A percentile compares a stretch with the other conserved stretches of the same genome.
phyloP scores from a whole-genome alignment of 2,113 vertebrate genomes.

The Myotis yumanensis region DNA sequence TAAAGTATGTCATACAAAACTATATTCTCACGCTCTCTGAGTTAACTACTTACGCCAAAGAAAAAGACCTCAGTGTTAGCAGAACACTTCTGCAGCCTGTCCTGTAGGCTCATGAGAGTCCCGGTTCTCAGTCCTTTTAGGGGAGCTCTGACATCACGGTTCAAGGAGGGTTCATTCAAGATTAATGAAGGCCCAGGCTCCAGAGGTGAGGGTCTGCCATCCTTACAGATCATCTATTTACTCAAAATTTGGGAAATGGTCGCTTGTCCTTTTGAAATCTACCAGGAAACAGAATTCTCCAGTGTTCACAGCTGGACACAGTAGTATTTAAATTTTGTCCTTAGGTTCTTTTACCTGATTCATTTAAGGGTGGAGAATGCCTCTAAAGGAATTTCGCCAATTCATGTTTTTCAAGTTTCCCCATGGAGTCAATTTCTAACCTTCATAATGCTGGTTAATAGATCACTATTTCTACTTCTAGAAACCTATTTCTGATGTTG shows the following conservation, averaged over 20 bases:
- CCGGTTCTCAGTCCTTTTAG: background rate
- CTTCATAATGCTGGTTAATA: background rate
- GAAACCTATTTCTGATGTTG: background rate
- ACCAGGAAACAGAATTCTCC: background rate
- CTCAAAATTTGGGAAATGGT: background rate
- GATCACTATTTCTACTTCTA: background rate
- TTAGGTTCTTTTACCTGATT: background rate
- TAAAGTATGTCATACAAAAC: background rate
- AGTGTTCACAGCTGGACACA: background rate
- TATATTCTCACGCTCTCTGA: background rate
- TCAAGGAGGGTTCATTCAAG: background rate
- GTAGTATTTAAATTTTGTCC: background rate
- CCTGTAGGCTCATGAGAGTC: background rate
- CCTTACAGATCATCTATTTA: background rate
- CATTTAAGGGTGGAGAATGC: background rate
- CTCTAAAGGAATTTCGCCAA: background rate
- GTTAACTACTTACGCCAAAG: background rate
- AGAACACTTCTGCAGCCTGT: background rate
- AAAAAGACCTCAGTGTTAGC: background rate
- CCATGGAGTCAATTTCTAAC: background rate
- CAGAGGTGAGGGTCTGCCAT: background rate
- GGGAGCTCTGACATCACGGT: background rate
- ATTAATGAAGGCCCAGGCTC: background rate
- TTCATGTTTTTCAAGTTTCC: background rate
- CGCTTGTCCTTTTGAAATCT: background rate